Base-by-base conservation (phyloP, 23 tunicate species). In the Aplidium turbinatum region DNA sequence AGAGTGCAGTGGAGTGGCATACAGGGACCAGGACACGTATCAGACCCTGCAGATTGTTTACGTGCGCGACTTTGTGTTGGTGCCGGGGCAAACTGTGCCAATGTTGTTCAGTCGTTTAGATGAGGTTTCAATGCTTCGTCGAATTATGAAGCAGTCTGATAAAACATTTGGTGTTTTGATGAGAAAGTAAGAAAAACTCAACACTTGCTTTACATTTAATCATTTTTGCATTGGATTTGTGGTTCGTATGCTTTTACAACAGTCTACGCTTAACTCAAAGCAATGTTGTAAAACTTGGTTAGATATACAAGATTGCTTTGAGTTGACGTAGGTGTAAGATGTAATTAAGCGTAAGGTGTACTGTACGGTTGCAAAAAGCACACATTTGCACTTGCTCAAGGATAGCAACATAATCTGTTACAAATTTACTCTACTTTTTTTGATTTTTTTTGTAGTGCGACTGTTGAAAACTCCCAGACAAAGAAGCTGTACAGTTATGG, bases 1-100 rank as follows among this genome's bases (percentile, higher is more conserved):
- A 54, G 97, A 91, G 18, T 91, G 97, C 83, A 82, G 85, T 68
- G 96, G 96, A 26, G 70, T 82, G 25, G 73, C 81, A n/a, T 82
- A 89, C 33, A 74, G 61, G 28, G 89, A 91, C 9, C 31, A 58
- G 18, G 79, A 76, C 33, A 47, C 51, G 9, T 79, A 39, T 36
- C 35, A 61, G 39, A 60, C 78, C 9, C 24, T 91, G 20, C 75
- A 86, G 3, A 66, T 91, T 23, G 64, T 91, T 0, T 54, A 62
- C 40, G 62, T 91, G 13, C 58, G 31, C 4, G 91, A 91, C 52
- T 84, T 91, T 69, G 69, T 91, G 23, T 62, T 81, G 18, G 77
- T 91, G 33, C 97, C 97, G 1, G 86, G 91, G 0, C 97, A 91
- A 58, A 91, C 82, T 40, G 57, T 91, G 25, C 87, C 97, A 22